Base-by-base conservation (phyloP, 1,140 invertebrate genomes). In the Drosophila grimshawi region DNA sequence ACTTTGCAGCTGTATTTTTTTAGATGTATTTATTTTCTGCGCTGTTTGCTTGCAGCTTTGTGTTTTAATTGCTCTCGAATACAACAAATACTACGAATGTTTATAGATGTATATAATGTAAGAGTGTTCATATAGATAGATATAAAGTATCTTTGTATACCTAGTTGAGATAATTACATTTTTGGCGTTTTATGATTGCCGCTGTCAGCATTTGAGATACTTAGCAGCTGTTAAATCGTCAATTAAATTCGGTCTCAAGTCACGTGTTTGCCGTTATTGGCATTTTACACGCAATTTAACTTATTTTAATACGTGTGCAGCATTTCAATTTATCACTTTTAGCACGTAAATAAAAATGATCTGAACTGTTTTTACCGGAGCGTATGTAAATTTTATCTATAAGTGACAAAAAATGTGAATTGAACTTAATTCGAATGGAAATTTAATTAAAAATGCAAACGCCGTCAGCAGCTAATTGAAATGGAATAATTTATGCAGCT, bases 251-350 rank as follows among this genome's bases (percentile, higher is more conserved):
- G 51, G 39, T 59, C 63, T 49, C 61, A 61, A 66, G 83, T 86
- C 82, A 86, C 83, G 82, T 88, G 78, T 66, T 69, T 11, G 59
- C 45, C 57, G 80, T 85, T 86, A 74, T 61, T 60, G 51, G 67
- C 35, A 73, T 61, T 78, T 79, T 45, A 63, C 64, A 68, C 62
- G 72, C 53, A 43, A 72, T 86, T 72, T 78, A 37, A 62, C 8
- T 46, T 48, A 65, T 61, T 43, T 68, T 19, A 43, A 62, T 62
- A 81, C 82, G 78, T 83, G 77, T 70, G 56, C 52, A 10, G 68
- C 65, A 39, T 81, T 59, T 57, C 61, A 75, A 56, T 48, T 74
- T 46, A 33, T 56, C 19, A 35, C 35, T 67, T 60, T 46, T 77
- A 39, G 46, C 49, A 62, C 29, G 32, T n/a, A 29, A 63, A 27